phyloP scores from a whole-genome alignment of 2,113 vertebrate genomes.

The Onychorhynchus coronatus region DNA sequence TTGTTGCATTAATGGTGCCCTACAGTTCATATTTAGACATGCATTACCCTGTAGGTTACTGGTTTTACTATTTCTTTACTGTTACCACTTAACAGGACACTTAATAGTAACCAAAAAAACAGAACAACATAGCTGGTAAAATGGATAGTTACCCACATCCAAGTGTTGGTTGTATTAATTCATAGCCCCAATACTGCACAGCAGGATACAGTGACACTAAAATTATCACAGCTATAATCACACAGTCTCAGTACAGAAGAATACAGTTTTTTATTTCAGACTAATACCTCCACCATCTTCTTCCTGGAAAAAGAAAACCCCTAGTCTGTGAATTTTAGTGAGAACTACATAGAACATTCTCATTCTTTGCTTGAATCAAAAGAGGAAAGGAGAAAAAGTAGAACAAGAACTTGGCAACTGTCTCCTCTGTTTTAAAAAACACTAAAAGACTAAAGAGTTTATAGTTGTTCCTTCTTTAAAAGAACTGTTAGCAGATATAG shows the following conservation, averaged over 20 bases:
- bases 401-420: not conserved
- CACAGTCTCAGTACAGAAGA: not conserved
- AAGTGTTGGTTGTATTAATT: not conserved
- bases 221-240: not conserved
- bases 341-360: not conserved
- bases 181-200: not conserved
- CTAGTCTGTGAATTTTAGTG: not conserved
- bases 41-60: not conserved
- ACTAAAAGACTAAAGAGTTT: not conserved
- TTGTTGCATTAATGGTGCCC: not conserved
- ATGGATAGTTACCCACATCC: not conserved
- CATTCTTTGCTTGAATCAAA: not conserved
- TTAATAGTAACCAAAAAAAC: not conserved
- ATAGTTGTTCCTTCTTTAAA: not conserved
- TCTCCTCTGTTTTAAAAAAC: not conserved
- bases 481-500: not conserved
- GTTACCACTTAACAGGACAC: not conserved
- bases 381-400: not conserved
- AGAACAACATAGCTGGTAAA: not conserved
- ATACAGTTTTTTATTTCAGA: not conserved
- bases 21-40: not conserved
- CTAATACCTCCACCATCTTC: not conserved
- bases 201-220: not conserved
- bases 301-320: not conserved
- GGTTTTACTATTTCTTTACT: not conserved